Evolutionary conservation across 2,113 vertebrate genomes (phyloP).

Genomic region (Nycticorax nycticorax): DNA sequence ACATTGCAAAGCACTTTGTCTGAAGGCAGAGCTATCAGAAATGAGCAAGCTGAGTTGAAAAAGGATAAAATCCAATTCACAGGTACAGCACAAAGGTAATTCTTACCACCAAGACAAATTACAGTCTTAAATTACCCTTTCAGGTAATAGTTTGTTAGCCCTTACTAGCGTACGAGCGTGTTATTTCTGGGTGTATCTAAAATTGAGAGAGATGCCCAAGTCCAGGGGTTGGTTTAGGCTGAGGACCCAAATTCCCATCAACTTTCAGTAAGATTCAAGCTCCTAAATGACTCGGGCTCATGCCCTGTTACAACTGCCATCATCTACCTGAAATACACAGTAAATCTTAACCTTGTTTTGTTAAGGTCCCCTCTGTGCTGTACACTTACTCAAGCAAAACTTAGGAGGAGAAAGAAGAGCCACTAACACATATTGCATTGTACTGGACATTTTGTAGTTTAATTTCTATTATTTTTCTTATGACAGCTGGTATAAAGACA

Average conservation of each 20-base stretch:
- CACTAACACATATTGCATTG: neutral
- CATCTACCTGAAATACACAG: neutral
- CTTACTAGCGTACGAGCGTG: rapidly evolving
- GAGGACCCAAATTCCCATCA: neutral
- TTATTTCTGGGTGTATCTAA: neutral
- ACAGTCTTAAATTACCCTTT: neutral
- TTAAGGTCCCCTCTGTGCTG: neutral
- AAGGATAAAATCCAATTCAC: neutral
- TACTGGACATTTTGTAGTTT: neutral
- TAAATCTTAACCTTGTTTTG: neutral
- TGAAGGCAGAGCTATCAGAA: neutral
- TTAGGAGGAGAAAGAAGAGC: neutral
- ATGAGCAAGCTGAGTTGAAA: neutral
- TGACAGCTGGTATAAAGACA: slow-evolving; percentile 95
- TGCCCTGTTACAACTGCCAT: too few relatives aligned
- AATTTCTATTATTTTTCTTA: neutral
- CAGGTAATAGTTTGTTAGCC: neutral
- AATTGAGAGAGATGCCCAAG: neutral
- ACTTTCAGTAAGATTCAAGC: neutral
- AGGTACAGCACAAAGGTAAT: neutral
- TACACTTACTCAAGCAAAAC: neutral
- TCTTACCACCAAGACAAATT: neutral
- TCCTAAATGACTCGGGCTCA: neutral
- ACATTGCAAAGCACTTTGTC: neutral
- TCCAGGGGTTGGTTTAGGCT: neutral